Percentiles rank a stretch among this genome's conserved stretches.
Conservation (phyloP, 2,113 vertebrate species). For the Zapus hudsonius region DNA sequence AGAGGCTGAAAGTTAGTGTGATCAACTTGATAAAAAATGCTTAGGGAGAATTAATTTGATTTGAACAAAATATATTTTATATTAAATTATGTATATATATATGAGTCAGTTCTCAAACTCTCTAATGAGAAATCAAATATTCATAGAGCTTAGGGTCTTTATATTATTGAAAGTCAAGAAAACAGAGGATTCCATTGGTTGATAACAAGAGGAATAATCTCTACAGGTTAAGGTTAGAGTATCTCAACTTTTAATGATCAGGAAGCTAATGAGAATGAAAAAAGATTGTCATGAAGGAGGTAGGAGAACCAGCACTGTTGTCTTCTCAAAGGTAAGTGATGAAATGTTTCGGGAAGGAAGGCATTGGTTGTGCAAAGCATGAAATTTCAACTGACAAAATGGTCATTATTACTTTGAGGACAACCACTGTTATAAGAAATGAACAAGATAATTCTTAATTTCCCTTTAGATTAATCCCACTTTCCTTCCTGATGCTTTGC, state of each 20-base stretch:
- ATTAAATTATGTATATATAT: not conserved
- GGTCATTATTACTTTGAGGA: not conserved
- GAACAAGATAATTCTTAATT: not conserved
- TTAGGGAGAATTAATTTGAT: not conserved
- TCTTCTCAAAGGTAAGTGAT: not conserved
- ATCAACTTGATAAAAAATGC: not conserved
- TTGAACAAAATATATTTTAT: not conserved
- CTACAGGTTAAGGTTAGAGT: not conserved
- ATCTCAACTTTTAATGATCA: not conserved
- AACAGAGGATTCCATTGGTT: not conserved
- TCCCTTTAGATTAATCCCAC: not conserved
- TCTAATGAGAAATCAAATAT: not conserved
- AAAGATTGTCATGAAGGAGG: no score
- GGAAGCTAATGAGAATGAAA: not conserved
- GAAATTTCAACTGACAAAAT: not conserved
- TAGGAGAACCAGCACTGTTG: not conserved
- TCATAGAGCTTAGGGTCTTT: not conserved
- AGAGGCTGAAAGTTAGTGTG: not conserved
- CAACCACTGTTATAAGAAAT: not conserved
- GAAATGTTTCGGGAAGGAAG: not conserved
- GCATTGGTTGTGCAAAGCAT: not conserved
- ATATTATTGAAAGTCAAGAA: not conserved
- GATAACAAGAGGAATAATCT: not conserved
- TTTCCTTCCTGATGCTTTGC: not conserved
- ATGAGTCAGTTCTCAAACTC: not conserved